Evolutionary conservation across 2,888 invertebrate species (phyloP).

Genomic region (Drosophila seclusa): DNA sequence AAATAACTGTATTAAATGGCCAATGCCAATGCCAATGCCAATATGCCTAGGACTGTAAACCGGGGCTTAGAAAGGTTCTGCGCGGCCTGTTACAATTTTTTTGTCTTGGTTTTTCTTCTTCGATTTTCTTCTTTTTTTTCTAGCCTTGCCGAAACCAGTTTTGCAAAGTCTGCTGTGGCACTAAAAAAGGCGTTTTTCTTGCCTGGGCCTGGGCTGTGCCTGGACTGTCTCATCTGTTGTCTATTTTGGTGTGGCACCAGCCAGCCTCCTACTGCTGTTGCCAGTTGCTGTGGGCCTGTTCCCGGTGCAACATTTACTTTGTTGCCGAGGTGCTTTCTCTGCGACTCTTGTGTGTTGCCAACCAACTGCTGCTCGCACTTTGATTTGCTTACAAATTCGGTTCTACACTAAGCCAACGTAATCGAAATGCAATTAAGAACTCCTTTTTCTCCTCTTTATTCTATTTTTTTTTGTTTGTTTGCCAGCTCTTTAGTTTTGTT

Average conservation of each 20-base stretch:
- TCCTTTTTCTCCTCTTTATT: slow-evolving; percentile 15
- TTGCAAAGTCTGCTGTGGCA: slow-evolving; percentile 19
- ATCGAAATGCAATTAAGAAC: slow-evolving; percentile 78
- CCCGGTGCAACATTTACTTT: slow-evolving; percentile 74
- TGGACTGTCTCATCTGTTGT: slow-evolving; percentile 75
- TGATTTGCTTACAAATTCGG: slow-evolving; percentile 69
- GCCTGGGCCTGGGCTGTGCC: slow-evolving; percentile 66
- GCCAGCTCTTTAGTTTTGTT: slow-evolving; percentile 35
- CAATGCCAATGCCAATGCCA: slow-evolving; percentile 40
- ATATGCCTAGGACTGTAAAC: slow-evolving; percentile 44
- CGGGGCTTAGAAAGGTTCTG: slow-evolving; percentile 51
- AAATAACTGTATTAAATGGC: slow-evolving; percentile 79
- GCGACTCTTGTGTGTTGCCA: slow-evolving; percentile 66
- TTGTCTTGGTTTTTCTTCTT: slow-evolving; percentile 25
- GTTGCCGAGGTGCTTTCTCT: slow-evolving; percentile 70
- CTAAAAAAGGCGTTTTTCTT: slow-evolving; percentile 57
- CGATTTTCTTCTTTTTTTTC: slow-evolving; percentile 24
- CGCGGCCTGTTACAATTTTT: slow-evolving; percentile 55
- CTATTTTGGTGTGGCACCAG: slow-evolving; percentile 54
- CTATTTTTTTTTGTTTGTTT: slow-evolving; percentile 32
- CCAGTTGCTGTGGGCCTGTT: slow-evolving; percentile 71
- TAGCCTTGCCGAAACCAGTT: slow-evolving; percentile 51
- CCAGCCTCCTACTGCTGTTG: slow-evolving; percentile 44
- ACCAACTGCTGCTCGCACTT: slow-evolving; percentile 45
- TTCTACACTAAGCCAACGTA: slow-evolving; percentile 51